Evolutionary conservation across 2,888 invertebrate genomes (phyloP).

Genomic region (Hoplodrina blanda): DNA sequence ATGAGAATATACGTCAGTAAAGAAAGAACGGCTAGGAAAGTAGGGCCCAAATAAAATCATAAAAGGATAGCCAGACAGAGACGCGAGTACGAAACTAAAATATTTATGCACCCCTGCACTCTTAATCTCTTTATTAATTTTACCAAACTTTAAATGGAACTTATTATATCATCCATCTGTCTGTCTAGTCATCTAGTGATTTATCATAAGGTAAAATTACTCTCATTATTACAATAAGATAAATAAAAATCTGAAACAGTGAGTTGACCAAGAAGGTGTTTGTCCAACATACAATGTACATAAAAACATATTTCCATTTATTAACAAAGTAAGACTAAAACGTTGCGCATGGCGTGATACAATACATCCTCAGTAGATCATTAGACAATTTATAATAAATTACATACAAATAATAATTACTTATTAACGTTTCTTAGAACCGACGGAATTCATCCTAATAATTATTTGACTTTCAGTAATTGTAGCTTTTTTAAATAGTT

Average conservation of each 20-base stretch:
- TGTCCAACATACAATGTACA: slow-evolving; percentile 55
- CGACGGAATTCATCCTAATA: slow-evolving; percentile 23
- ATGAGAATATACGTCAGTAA: too few species aligned
- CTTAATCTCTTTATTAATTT: not conserved
- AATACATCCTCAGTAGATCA: slow-evolving; percentile 45
- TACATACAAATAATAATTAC: slow-evolving; percentile 21
- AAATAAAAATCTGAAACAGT: slow-evolving; percentile 61
- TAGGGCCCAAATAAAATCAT: too few species aligned
- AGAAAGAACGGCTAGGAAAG: too few species aligned
- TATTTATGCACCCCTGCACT: not conserved
- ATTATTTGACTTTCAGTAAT: slow-evolving; percentile 42
- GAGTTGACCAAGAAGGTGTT: slow-evolving; percentile 35
- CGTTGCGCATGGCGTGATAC: slow-evolving; percentile 58
- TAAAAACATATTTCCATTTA: slow-evolving; percentile 48
- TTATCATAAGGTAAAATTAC: not conserved
- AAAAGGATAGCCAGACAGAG: too few species aligned
- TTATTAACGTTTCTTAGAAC: slow-evolving; percentile 41
- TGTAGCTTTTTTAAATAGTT: slow-evolving; percentile 39
- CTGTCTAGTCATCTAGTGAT: too few species aligned
- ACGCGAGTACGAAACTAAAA: not conserved
- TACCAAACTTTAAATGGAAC: not conserved
- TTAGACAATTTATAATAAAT: slow-evolving; percentile 40
- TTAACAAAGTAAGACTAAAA: slow-evolving; percentile 50
- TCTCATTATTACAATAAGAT: not conserved
- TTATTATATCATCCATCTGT: not conserved